Evolutionary conservation across 1,140 invertebrate species (phyloP).

Genomic region (Orius laevigatus): DNA sequence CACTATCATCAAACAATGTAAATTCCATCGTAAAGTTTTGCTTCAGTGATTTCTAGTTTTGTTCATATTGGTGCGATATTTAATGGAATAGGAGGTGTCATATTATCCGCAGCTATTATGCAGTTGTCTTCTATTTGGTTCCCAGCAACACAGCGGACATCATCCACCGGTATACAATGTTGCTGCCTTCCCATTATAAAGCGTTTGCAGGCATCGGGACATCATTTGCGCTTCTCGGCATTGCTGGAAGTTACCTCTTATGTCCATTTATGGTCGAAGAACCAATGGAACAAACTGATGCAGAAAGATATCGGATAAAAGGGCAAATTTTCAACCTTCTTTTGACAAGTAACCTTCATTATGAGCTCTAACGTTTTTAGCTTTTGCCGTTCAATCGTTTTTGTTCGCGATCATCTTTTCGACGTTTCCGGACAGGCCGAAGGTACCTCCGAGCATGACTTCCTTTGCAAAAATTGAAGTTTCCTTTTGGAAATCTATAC

Average conservation of each 20-base stretch:
- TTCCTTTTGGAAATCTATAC: too few relatives aligned
- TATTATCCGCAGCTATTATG: slow-evolving; percentile 25
- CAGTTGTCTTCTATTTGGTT: slow-evolving; percentile 29
- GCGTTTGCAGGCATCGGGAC: slow-evolving; percentile 25
- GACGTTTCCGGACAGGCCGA: slow-evolving; percentile 27
- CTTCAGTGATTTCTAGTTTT: background rate
- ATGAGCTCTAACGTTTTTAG: background rate
- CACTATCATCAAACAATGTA: slow-evolving; percentile 16
- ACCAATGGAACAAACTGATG: slow-evolving; percentile 8
- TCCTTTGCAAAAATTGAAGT: slow-evolving; percentile 11
- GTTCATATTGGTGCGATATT: slow-evolving; percentile 25
- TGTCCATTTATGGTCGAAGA: slow-evolving; percentile 23
- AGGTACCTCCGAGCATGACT: slow-evolving; percentile 20
- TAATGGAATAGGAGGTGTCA: slow-evolving; percentile 27
- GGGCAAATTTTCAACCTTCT: slow-evolving; percentile 12
- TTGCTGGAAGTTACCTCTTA: slow-evolving; percentile 28
- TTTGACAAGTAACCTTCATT: slow-evolving; percentile 1
- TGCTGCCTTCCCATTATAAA: background rate
- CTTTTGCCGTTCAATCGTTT: too few relatives aligned
- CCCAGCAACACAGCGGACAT: slow-evolving; percentile 26
- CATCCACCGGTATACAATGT: slow-evolving; percentile 25
- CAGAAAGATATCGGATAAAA: slow-evolving; percentile 14
- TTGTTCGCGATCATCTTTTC: slow-evolving; percentile 3
- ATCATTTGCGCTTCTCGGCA: slow-evolving; percentile 27
- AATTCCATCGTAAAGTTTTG: too few relatives aligned